Evolutionary conservation across 2,113 vertebrate genomes (phyloP).

Genomic region (Elephantulus edwardii): DNA sequence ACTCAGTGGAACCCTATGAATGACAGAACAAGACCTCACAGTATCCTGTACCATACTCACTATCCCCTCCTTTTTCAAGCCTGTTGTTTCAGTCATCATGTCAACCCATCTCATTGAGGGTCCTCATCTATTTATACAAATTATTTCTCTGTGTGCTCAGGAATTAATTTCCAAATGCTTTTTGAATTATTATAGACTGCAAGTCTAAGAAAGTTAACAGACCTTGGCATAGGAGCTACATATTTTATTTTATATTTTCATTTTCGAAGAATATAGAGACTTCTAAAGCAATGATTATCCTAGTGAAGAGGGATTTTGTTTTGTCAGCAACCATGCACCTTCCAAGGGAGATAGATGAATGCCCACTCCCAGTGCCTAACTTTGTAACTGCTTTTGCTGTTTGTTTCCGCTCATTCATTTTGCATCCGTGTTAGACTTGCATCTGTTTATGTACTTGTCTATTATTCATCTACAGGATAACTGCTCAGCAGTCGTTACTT

Average conservation of each 20-base stretch:
- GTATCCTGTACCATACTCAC: too few species aligned
- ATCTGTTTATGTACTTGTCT: slow-evolving; percentile 78
- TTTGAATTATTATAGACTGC: not conserved
- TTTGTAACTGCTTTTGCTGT: slow-evolving; percentile 56
- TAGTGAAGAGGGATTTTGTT: slow-evolving; percentile 45
- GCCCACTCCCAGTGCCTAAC: slow-evolving; percentile 60
- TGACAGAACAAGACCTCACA: too few species aligned
- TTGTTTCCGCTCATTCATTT: slow-evolving; percentile 70
- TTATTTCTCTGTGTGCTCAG: not conserved
- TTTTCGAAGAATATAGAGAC: slow-evolving; percentile 8
- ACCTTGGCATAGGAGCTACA: not conserved
- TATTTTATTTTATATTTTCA: not conserved
- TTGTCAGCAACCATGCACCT: slow-evolving; percentile 49
- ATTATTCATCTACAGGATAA: slow-evolving; percentile 78
- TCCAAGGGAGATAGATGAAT: slow-evolving; percentile 48
- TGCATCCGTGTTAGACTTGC: slow-evolving; percentile 61
- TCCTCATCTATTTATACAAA: too few species aligned
- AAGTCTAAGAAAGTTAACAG: not conserved
- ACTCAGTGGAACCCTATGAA: too few species aligned
- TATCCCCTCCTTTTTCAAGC: too few species aligned
- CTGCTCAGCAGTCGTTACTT: slow-evolving; percentile 62
- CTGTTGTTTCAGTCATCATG: too few species aligned
- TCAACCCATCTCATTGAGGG: too few species aligned
- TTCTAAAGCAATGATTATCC: slow-evolving; percentile 39
- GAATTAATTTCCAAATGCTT: slow-evolving; percentile 4